Base-by-base conservation (phyloP, 2,797 vertebrate genomes). In the Aldrovandia affinis region DNA sequence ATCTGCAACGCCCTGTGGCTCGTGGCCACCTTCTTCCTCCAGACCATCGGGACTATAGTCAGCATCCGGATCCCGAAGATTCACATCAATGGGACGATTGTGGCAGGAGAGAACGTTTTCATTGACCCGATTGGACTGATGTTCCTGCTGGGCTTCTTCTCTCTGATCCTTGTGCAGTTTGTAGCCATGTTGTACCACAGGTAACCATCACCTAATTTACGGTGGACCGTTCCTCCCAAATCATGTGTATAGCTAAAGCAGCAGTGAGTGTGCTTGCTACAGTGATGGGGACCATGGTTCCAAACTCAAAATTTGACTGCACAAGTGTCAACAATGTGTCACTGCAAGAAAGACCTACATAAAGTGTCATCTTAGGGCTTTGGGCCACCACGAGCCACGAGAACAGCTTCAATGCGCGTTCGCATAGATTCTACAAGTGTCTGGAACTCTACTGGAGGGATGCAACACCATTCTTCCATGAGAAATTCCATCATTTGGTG, bases 1-100 rank as follows among this genome's bases (percentile, higher is more conserved):
- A 88, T 90, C 78, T 88, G 86, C 80, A 92, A 90, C 82, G 79
- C 85, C 77, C 80, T 92, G 61, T 91, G 91, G 91, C 63, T 92
- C 9, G 88, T 89, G 85, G 77, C 86, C 75, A 92, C 90, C 30
- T 88, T 92, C 61, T 88, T 91, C 42, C 87, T 92, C 22, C 86
- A 90, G 80, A 3, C 85, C 33, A 87, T 89, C 78, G 88, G 87
- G 4, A 42, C 47, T 22, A 22, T 54, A 0, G 25, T 90, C 47
- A 83, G 44, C 22, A 85, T 92, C 42, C 68, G n/a, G 79, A 83
- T 87, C 78, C 86, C 89, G 22, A 89, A 91, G 82, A 15, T 89
- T 0, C 84, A 73, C 54, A 30, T 80, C 15, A 87, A 85, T 80
- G 85, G 88, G 1, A 78, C 52, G 25, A 2, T 14, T 2, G 55